phyloP scores from a whole-genome alignment of 1,140 invertebrate species.

The Phenacoccus solenopsis region DNA sequence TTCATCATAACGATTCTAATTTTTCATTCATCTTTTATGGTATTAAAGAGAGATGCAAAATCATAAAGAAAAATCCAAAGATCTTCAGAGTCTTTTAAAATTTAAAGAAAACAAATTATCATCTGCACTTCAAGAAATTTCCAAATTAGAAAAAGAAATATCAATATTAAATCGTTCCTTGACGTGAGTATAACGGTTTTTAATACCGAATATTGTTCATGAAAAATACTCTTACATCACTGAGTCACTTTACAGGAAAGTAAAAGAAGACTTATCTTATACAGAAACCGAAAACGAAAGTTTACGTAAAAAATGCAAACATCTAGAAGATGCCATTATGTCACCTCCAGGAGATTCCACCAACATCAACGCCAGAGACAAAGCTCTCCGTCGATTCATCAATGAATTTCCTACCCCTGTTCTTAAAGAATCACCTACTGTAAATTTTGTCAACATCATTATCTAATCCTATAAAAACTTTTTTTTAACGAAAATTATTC shows the following conservation, averaged over 20 bases:
- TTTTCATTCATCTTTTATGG: no score
- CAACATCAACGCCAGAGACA: background rate
- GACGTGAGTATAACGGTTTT: background rate
- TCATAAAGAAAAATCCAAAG: background rate
- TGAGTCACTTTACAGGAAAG: slow-evolving; percentile 11
- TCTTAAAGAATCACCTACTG: background rate
- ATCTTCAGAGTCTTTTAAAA: slow-evolving; percentile 16
- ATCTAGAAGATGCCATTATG: slow-evolving; percentile 5
- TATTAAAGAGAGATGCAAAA: background rate
- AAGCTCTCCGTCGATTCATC: background rate
- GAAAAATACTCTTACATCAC: background rate
- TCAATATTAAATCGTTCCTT: background rate
- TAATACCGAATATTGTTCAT: background rate
- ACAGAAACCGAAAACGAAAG: slow-evolving; percentile 19
- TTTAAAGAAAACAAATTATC: slow-evolving; percentile 21
- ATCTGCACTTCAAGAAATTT: slow-evolving; percentile 22
- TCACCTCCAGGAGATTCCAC: background rate
- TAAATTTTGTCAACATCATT: background rate
- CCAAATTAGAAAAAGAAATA: slow-evolving; percentile 23
- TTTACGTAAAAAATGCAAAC: slow-evolving; percentile 15
- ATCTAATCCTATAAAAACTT: no score
- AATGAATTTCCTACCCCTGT: background rate
- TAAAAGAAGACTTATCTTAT: slow-evolving; percentile 18
- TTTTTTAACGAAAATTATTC: no score
- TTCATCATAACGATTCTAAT: no score